Conservation (phyloP, 2,113 vertebrate genomes). For the Bothrops jararaca region DNA sequence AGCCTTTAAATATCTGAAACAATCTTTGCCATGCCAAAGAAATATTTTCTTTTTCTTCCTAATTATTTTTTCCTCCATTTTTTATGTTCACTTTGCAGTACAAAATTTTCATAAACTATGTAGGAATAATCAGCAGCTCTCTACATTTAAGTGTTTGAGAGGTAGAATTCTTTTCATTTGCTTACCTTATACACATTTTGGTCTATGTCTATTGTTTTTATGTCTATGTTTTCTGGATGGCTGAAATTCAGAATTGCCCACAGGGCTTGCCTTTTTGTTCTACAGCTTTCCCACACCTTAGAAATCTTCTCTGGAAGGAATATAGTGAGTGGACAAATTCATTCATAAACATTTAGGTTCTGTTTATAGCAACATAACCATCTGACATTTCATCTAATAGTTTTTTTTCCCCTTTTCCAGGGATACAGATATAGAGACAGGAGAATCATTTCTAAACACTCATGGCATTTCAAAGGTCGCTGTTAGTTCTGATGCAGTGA, state of each 20-base stretch:
- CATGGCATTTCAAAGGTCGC: background rate
- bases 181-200: background rate
- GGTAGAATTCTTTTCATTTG: background rate
- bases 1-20: background rate
- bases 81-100: background rate
- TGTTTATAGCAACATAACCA: background rate
- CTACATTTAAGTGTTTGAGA: background rate
- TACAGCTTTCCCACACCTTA: background rate
- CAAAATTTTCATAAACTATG: background rate
- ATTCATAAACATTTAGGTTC: background rate
- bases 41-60: background rate
- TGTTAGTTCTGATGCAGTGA: background rate
- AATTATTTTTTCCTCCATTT: background rate
- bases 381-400: background rate
- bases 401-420: background rate
- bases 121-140: background rate
- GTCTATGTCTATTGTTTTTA: background rate
- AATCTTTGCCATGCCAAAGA: background rate
- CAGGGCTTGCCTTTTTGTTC: background rate
- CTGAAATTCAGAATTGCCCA: background rate
- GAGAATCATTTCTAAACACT: background rate
- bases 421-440: background rate
- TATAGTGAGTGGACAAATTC: background rate
- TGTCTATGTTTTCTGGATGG: background rate
- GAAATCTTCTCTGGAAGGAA: background rate